phyloP scores from a whole-genome alignment of 2,888 invertebrate genomes.

The Ochropleura plecta region DNA sequence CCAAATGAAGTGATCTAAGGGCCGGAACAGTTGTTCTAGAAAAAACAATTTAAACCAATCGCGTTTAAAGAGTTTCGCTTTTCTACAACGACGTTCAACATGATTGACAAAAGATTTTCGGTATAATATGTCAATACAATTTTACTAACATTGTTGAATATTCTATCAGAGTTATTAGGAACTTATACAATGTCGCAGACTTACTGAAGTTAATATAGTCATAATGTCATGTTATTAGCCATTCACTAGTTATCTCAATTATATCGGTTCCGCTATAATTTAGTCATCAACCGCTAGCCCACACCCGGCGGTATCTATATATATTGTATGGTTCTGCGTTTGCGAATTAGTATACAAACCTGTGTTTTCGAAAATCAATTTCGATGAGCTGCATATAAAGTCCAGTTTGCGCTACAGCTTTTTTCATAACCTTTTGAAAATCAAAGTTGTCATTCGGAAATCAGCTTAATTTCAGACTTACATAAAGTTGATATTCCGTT shows the following conservation, averaged over 20 bases:
- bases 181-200: not conserved
- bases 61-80: not conserved
- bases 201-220: not conserved
- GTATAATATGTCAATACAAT: not conserved
- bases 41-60: too few species aligned
- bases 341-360: not conserved
- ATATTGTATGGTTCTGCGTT: too few species aligned
- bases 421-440: not conserved
- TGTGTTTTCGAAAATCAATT: not conserved
- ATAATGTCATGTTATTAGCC: constrained; percentile 19
- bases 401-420: not conserved
- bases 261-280: constrained; percentile 26
- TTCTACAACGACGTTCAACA: not conserved
- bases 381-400: not conserved
- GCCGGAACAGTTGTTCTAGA: too few species aligned
- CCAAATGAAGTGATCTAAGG: too few species aligned
- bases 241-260: constrained; percentile 37
- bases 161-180: not conserved
- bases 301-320: constrained; percentile 1
- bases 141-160: not conserved
- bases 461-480: not conserved
- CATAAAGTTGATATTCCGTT: not conserved
- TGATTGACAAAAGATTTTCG: not conserved
- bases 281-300: constrained; percentile 31
- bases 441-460: not conserved